Conservation (phyloP, 53 echinoderm and acorn worm genomes). For the Echinarachnius parma region DNA sequence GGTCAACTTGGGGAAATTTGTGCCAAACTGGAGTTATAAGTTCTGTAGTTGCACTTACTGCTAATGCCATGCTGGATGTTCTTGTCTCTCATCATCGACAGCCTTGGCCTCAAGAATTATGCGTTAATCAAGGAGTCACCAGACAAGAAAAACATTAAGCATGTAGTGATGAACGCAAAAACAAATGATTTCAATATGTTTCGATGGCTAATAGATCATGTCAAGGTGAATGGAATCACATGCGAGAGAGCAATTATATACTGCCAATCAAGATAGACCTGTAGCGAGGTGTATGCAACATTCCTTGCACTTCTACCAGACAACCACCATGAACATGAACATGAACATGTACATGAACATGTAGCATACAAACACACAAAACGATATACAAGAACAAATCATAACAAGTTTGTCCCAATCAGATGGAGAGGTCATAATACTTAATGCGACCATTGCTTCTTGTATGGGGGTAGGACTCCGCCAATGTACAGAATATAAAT, state of each 20-base stretch:
- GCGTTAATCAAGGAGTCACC: constrained; percentile 16
- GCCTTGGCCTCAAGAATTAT: constrained; percentile 42
- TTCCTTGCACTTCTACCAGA: constrained; percentile 5
- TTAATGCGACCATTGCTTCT: too few species aligned
- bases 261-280: constrained; percentile 23
- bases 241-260: constrained; percentile 39
- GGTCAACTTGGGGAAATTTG: constrained; percentile 24
- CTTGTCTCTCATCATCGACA: constrained; percentile 5
- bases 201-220: not conserved
- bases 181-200: constrained; percentile 19
- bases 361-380: too few species aligned
- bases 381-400: too few species aligned
- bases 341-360: too few species aligned
- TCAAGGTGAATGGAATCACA: not conserved
- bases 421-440: too few species aligned
- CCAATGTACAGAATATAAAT: too few species aligned
- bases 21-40: not conserved
- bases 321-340: too few species aligned
- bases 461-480: too few species aligned
- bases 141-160: constrained; percentile 45
- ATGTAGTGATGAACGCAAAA: constrained; percentile 30
- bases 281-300: constrained; percentile 18
- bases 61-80: constrained; percentile 39
- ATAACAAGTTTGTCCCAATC: too few species aligned
- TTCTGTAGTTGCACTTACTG: constrained; percentile 51